Evolutionary conservation across 2,888 invertebrate species (phyloP).

Genomic region (Campoplex capitator): DNA sequence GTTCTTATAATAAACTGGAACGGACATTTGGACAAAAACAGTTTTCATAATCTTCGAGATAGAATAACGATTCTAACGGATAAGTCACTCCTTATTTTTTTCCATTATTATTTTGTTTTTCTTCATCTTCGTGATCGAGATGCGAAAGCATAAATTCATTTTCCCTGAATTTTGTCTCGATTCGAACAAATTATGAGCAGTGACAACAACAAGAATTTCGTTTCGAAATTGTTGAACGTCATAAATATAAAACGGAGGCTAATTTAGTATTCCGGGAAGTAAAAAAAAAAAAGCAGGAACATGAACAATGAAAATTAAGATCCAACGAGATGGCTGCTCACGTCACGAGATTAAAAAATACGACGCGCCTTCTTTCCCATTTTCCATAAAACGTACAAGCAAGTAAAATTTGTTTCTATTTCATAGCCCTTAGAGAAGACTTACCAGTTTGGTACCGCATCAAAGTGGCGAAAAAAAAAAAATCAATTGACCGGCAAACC

Average conservation of each 20-base stretch:
- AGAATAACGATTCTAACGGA: conserved; percentile 23
- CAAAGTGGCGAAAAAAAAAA: conserved; percentile 52
- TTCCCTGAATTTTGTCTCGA: not conserved
- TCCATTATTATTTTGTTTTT: not conserved
- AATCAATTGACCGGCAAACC: conserved; percentile 56
- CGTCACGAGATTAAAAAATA: not conserved
- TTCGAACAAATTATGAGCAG: not conserved
- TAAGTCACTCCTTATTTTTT: not conserved
- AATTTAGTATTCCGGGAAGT: no score
- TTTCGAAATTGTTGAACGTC: not conserved
- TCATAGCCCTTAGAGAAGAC: conserved; percentile 37
- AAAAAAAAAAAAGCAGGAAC: not conserved
- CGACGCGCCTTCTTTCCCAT: not conserved
- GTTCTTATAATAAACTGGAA: conserved; percentile 24
- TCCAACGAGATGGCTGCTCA: not conserved
- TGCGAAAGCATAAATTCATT: not conserved
- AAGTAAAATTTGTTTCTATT: conserved; percentile 37
- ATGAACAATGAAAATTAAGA: not conserved
- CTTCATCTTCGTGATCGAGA: not conserved
- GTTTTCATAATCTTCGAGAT: conserved; percentile 49
- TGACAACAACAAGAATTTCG: not conserved
- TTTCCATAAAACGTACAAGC: not conserved
- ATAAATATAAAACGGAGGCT: not conserved
- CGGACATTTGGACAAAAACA: conserved; percentile 29
- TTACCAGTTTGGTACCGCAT: conserved; percentile 27